phyloP scores from a whole-genome alignment of 2,888 invertebrate genomes.

The Argyresthia goedartella region DNA sequence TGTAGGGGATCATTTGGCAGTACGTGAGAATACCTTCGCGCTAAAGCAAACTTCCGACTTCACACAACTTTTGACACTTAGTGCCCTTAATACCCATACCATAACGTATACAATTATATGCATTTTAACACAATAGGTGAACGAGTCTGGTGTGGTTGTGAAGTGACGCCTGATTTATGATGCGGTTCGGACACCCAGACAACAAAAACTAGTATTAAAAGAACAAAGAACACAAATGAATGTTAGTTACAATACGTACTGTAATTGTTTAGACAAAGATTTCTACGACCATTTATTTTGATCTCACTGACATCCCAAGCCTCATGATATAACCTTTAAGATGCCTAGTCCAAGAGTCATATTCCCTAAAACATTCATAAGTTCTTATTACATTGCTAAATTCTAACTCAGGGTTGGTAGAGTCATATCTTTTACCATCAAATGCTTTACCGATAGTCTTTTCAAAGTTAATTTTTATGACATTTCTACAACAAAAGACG shows the following conservation, averaged over 20 bases:
- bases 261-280: constrained; percentile 67
- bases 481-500: constrained; percentile 45
- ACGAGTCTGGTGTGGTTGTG: not conserved
- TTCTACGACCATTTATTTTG: constrained; percentile 18
- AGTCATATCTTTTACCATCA: constrained; percentile 51
- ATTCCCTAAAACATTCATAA: constrained; percentile 5
- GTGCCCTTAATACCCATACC: too few relatives aligned
- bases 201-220: constrained; percentile 59
- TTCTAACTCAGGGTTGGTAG: not conserved
- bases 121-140: too few relatives aligned
- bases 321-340: not conserved
- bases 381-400: too few relatives aligned
- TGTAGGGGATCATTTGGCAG: constrained; percentile 45
- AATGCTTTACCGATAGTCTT: constrained; percentile 56
- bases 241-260: constrained; percentile 49
- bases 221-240: constrained; percentile 65
- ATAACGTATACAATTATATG: too few relatives aligned
- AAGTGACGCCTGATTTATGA: constrained; percentile 53
- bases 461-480: constrained; percentile 61
- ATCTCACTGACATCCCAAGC: constrained; percentile 17
- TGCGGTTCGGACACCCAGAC: constrained; percentile 60
- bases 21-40: constrained; percentile 22
- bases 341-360: not conserved
- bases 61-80: too few relatives aligned
- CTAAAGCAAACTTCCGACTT: not conserved